Evolutionary conservation across 2,888 invertebrate species (phyloP), one percentile per base, ranked within the genome.

Genomic region (Cataglyphis rosenhaueri): DNA sequence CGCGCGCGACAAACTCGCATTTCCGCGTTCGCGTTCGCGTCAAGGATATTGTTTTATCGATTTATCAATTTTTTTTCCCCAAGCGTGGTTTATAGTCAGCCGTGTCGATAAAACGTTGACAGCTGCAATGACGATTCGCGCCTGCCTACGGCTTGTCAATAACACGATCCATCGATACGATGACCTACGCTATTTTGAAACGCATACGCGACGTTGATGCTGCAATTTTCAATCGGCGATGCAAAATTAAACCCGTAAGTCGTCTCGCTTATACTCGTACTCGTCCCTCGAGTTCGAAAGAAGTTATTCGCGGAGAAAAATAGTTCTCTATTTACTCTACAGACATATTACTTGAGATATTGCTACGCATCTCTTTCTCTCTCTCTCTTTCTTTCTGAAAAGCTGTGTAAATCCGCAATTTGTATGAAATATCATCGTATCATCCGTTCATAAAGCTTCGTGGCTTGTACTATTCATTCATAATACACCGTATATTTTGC

Each of bases 91-190:
- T 48, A 44, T 41, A 41, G 32, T 41, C 41, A 41, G 18, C 9
- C n/a, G 3, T 41, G 44, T 73, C 29, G 29, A 44, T 61, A n/a
- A 44, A 74, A 44, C 32, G n/a, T 74, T 71, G 61, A 44, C 73
- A 32, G n/a, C n/a, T 25, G 44, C 38, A 32, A 21, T 44, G 61
- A 74, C 44, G 38, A 71, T 57, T 71, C 18, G 15, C 29, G 15
- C n/a, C 73, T n/a, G 9, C n/a, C 73, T 29, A 29, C 29, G 9
- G 15, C 4, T 74, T 62, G 61, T 73, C 73, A 73, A 73, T 73
- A 73, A 44, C 73, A 44, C n/a, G 32, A 44, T 55, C 29, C 32
- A 44, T 61, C 44, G 73, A 73, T 44, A 74, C 41, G 52, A 73
- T 41, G 41, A 73, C 41, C 59, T 32, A 44, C 1, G 35, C 41